Conservation (phyloP, 2,888 invertebrate genomes). For the Drosophila greeni region DNA sequence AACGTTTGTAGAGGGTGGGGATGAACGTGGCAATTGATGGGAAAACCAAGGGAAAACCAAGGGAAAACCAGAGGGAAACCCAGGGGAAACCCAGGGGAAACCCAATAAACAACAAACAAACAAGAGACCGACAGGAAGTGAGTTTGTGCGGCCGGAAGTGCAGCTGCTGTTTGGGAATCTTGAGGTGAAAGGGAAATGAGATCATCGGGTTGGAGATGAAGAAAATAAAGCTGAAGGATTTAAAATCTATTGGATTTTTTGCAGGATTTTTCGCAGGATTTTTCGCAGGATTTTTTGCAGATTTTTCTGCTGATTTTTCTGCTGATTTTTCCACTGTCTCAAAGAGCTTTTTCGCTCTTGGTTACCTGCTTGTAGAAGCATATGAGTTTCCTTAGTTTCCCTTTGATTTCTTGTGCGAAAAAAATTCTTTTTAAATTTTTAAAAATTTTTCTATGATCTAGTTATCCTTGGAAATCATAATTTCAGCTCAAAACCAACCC, state of each 20-base stretch:
- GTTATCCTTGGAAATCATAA: no score
- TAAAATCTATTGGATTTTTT: background rate
- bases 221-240: background rate
- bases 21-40: conserved; percentile 3
- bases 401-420: background rate
- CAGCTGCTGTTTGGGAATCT: conserved; percentile 1
- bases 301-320: no score
- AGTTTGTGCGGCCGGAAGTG: conserved; percentile 12
- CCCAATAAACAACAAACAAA: conserved; percentile 4
- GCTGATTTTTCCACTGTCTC: no score
- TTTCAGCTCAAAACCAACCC: background rate
- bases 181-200: background rate
- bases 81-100: conserved; percentile 17
- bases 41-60: conserved; percentile 11
- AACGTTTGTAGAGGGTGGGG: background rate
- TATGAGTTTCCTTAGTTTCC: background rate
- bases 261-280: background rate
- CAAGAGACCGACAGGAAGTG: conserved; percentile 34
- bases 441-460: background rate
- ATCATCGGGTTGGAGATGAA: background rate
- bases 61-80: conserved; percentile 17
- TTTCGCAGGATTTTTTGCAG: background rate
- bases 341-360: conserved; percentile 2
- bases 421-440: background rate
- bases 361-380: no score